phyloP scores from a whole-genome alignment of 2,113 vertebrate species.

The Laticauda colubrina region DNA sequence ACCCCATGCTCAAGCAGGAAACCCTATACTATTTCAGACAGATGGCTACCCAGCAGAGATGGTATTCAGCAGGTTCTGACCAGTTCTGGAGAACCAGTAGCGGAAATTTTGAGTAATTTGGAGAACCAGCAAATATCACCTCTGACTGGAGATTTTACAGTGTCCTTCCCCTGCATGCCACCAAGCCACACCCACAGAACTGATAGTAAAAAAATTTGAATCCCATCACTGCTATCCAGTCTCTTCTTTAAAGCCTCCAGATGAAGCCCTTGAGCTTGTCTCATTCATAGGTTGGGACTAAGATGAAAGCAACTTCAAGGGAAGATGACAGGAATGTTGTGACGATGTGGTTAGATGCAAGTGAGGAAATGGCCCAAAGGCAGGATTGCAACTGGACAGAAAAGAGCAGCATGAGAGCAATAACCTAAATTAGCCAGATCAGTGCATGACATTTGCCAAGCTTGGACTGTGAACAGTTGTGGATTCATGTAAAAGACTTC shows the following conservation, averaged over 20 bases:
- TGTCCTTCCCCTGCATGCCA: no score
- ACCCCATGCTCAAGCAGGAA: not conserved
- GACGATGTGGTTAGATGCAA: not conserved
- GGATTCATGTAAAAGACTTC: not conserved
- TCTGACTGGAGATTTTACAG: no score
- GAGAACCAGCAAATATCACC: no score
- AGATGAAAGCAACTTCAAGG: not conserved
- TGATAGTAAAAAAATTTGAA: no score
- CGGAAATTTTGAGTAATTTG: no score
- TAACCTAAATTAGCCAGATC: not conserved
- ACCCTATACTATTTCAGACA: not conserved
- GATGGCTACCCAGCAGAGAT: not conserved
- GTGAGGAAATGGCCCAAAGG: not conserved
- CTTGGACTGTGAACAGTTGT: no score
- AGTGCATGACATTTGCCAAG: not conserved
- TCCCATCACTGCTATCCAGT: not conserved
- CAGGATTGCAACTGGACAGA: not conserved
- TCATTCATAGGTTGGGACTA: not conserved
- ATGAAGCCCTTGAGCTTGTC: not conserved
- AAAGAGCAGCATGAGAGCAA: not conserved
- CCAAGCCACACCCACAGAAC: no score
- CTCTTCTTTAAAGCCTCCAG: not conserved
- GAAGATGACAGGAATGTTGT: not conserved
- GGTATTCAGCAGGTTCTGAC: no score
- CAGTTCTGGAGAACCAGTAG: no score